Percentiles rank a stretch among this genome's conserved stretches.
These are phyloP conservation scores for Cepphus grylle DNA, from an alignment of 2,113 vertebrate genomes.

Conservation along the genomic window DNA sequence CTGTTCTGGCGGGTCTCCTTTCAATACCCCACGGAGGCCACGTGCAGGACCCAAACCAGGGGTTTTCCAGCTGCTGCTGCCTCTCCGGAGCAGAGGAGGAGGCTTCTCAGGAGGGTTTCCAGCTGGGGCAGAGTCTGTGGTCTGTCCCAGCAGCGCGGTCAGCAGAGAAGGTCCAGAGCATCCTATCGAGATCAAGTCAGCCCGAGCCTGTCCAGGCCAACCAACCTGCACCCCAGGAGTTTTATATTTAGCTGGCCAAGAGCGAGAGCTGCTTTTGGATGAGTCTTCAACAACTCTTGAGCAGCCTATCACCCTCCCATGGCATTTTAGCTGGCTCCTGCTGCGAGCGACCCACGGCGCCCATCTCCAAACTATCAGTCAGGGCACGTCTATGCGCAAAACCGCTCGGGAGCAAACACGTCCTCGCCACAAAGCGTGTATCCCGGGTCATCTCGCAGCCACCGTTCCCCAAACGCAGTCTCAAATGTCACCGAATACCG, in stretches of 20 bases:
- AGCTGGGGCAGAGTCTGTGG: no score
- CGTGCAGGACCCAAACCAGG: not conserved
- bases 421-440: no score
- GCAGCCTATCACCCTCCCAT: not conserved
- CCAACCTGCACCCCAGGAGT: not conserved
- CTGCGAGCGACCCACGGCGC: not conserved
- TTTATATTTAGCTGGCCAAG: not conserved
- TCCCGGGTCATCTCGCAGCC: not conserved
- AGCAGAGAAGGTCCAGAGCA: not conserved
- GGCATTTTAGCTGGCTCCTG: not conserved
- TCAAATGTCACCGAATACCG: not conserved
- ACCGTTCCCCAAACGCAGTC: not conserved
- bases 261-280: not conserved
- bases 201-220: not conserved
- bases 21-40: accelerated
- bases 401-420: accelerated
- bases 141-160: not conserved
- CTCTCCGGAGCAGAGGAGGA: not conserved
- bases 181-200: not conserved
- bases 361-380: not conserved
- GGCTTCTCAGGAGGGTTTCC: not conserved
- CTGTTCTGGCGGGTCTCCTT: not conserved
- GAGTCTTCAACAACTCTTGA: not conserved
- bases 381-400: not conserved
- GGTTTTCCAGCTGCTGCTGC: not conserved